A percentile compares a stretch with the other conserved stretches of the same genome.
Conservation (phyloP, 2,888 invertebrate species). For the Tetropium fuscum region DNA sequence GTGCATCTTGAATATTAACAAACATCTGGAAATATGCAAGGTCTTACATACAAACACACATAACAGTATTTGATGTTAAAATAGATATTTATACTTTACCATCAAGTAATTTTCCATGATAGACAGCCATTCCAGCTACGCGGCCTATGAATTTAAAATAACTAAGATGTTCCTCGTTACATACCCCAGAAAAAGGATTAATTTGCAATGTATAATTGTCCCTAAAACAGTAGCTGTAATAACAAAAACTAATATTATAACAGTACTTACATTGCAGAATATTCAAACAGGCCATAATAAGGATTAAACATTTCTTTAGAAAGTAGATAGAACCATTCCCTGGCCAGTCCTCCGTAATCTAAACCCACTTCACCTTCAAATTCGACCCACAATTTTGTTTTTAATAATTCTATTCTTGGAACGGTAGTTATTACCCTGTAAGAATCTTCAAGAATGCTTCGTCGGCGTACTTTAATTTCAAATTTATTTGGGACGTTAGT, state of each 20-base stretch:
- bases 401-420: constrained; percentile 89
- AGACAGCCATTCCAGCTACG: constrained; percentile 99
- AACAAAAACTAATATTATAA: neutral
- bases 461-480: constrained; percentile 93
- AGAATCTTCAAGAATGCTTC: constrained; percentile 96
- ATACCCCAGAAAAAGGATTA: constrained; percentile 96
- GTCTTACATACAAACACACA: neutral
- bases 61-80: neutral
- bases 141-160: constrained; percentile 99
- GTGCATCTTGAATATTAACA: neutral
- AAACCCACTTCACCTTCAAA: constrained; percentile 97
- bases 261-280: constrained; percentile 95
- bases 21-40: neutral
- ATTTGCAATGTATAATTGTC: constrained; percentile 99
- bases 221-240: constrained; percentile 65
- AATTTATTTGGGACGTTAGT: constrained; percentile 97
- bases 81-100: constrained; percentile 68
- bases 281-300: constrained; percentile 99
- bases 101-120: constrained; percentile 97
- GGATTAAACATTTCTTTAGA: constrained; percentile 99
- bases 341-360: constrained; percentile 96
- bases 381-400: constrained; percentile 98
- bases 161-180: constrained; percentile 97
- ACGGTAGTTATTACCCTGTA: constrained; percentile 95
- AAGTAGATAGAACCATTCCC: constrained; percentile 98